A percentile compares a stretch with the other conserved stretches of the same genome.
phyloP scores from a whole-genome alignment of 2,888 invertebrate species.

The Subacronicta megacephala region DNA sequence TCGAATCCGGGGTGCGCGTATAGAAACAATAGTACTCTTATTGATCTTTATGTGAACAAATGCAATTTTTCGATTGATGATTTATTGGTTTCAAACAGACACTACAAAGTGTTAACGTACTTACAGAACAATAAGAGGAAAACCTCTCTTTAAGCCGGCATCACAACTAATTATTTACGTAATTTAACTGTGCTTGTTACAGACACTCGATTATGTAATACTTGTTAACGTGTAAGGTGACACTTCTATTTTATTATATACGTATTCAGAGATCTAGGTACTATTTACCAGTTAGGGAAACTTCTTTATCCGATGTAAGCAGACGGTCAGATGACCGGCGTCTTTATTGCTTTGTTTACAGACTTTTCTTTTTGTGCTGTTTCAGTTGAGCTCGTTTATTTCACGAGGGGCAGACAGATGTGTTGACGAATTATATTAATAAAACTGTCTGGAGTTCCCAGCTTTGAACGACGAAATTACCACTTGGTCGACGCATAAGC shows the following conservation, averaged over 20 bases:
- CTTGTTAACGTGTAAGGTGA: neutral
- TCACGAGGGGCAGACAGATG: constrained; percentile 50
- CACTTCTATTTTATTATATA: neutral
- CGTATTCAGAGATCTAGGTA: constrained; percentile 17
- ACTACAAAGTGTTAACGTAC: no score
- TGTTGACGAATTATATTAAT: constrained; percentile 41
- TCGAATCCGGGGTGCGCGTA: no score
- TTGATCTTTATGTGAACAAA: no score
- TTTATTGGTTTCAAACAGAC: no score
- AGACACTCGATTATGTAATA: neutral
- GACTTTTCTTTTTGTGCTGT: constrained; percentile 59
- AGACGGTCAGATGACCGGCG: constrained; percentile 51
- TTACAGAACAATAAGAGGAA: no score
- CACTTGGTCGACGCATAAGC: constrained; percentile 4
- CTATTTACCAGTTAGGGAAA: constrained; percentile 42
- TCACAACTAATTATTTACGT: no score
- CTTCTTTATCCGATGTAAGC: constrained; percentile 41
- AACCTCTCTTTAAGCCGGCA: no score
- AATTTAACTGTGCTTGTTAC: neutral
- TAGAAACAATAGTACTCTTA: no score
- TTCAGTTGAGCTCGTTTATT: constrained; percentile 62
- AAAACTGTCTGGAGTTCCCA: constrained; percentile 10
- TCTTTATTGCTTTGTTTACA: constrained; percentile 64
- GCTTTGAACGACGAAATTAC: constrained; percentile 5
- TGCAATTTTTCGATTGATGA: no score